A percentile compares a stretch with the other conserved stretches of the same genome.
Evolutionary conservation across 2,797 vertebrate species (phyloP).

Genomic region (Lithobates pipiens): DNA sequence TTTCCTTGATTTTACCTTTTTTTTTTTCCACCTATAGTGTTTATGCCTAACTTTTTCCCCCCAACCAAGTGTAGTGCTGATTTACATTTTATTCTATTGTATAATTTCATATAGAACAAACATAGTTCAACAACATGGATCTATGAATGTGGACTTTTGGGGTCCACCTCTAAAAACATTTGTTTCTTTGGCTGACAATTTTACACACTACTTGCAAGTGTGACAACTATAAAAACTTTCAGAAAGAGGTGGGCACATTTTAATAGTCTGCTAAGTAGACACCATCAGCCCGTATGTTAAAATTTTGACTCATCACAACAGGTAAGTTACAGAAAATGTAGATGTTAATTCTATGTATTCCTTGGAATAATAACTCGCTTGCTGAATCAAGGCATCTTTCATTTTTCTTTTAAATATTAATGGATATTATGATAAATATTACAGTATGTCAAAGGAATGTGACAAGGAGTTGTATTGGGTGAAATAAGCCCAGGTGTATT

Average conservation of each 20-base stretch:
- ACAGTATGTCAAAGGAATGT: background rate
- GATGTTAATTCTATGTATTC: background rate
- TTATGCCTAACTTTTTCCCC: too few species aligned
- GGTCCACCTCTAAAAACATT: too few species aligned
- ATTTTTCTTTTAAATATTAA: background rate
- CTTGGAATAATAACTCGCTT: background rate
- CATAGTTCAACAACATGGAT: too few species aligned
- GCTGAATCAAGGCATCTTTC: background rate
- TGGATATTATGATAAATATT: background rate
- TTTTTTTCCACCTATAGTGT: too few species aligned
- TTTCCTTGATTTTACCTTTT: too few species aligned
- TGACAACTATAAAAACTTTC: background rate
- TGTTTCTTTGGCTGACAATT: too few species aligned
- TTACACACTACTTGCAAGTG: background rate
- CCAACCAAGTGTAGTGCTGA: too few species aligned
- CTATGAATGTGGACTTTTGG: too few species aligned
- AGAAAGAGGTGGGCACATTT: background rate
- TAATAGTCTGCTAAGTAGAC: background rate
- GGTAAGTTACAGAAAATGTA: background rate
- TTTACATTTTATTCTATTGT: too few species aligned
- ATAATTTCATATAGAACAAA: too few species aligned
- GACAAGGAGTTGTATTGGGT: background rate
- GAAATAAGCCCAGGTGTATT: conserved; percentile 11
- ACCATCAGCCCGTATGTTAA: background rate
- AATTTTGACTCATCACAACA: background rate